phyloP scores from a whole-genome alignment of 2,113 vertebrate species.

The Columba livia region DNA sequence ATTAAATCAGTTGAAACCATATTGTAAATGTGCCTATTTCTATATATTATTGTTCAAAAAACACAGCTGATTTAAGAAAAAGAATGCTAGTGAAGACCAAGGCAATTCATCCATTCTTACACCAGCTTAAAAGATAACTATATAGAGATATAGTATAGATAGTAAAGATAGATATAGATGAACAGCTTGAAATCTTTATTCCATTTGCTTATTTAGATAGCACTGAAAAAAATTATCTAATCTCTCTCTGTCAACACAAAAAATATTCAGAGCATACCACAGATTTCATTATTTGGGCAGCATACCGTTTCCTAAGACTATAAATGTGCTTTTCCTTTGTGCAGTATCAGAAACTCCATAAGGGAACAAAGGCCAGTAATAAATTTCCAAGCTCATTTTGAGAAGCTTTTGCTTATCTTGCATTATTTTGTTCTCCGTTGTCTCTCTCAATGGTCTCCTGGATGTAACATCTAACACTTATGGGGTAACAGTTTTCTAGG shows the following conservation, averaged over 20 bases:
- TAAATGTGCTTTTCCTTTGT: background rate
- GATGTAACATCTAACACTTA: background rate
- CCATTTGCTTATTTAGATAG: background rate
- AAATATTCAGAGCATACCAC: background rate
- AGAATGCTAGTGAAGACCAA: background rate
- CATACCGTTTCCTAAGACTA: background rate
- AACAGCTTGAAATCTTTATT: background rate
- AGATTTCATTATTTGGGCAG: background rate
- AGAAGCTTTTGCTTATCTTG: background rate
- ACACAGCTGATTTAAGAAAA: background rate
- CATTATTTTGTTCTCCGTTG: background rate
- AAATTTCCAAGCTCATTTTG: conserved; percentile 2
- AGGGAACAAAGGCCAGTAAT: background rate
- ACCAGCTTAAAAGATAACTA: background rate
- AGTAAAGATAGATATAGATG: background rate
- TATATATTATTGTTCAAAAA: background rate
- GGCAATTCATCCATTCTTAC: background rate
- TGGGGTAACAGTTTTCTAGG: background rate
- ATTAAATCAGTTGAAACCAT: background rate
- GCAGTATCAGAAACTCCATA: background rate
- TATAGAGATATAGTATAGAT: background rate
- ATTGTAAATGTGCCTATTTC: background rate
- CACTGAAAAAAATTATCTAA: background rate
- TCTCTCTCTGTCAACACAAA: background rate
- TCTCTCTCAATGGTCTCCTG: background rate